phyloP scores from a whole-genome alignment of 2,888 invertebrate genomes.

The Meandrusa payeni region DNA sequence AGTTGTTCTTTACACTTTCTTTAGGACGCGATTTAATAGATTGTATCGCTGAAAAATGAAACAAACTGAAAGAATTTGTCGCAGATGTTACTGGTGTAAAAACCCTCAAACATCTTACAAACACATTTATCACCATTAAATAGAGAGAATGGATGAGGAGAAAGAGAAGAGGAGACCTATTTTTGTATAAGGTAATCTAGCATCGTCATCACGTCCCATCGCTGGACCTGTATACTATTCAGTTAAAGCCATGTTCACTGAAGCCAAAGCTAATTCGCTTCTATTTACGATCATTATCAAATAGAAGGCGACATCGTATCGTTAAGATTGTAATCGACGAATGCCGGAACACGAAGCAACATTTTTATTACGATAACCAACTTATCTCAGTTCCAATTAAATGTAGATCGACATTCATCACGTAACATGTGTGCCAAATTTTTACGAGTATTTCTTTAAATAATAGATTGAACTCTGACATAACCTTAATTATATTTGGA shows the following conservation, averaged over 20 bases:
- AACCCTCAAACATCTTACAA: too few relatives aligned
- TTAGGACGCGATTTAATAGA: too few relatives aligned
- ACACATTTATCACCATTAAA: too few relatives aligned
- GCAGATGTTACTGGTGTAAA: too few relatives aligned
- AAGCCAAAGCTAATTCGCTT: background rate
- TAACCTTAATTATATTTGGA: conserved; percentile 18
- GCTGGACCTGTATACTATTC: too few relatives aligned
- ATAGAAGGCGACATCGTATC: conserved; percentile 7
- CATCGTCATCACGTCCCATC: too few relatives aligned
- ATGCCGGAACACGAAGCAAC: conserved; percentile 19
- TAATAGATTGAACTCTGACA: conserved; percentile 20
- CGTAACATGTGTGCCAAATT: conserved; percentile 15
- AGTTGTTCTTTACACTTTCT: too few relatives aligned
- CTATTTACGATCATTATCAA: conserved; percentile 7
- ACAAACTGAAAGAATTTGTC: too few relatives aligned
- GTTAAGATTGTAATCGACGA: conserved; percentile 6
- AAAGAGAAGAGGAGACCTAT: too few relatives aligned
- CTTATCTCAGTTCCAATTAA: conserved; percentile 18
- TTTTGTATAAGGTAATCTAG: too few relatives aligned
- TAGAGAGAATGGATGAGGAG: too few relatives aligned
- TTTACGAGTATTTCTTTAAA: conserved; percentile 8
- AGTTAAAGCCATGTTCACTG: background rate
- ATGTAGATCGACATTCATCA: conserved; percentile 6
- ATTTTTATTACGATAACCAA: conserved; percentile 14
- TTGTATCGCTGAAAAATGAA: too few relatives aligned